These are phyloP conservation scores for Pitangus sulphuratus DNA, from an alignment of 2,797 vertebrate species.

Conservation along the genomic window DNA sequence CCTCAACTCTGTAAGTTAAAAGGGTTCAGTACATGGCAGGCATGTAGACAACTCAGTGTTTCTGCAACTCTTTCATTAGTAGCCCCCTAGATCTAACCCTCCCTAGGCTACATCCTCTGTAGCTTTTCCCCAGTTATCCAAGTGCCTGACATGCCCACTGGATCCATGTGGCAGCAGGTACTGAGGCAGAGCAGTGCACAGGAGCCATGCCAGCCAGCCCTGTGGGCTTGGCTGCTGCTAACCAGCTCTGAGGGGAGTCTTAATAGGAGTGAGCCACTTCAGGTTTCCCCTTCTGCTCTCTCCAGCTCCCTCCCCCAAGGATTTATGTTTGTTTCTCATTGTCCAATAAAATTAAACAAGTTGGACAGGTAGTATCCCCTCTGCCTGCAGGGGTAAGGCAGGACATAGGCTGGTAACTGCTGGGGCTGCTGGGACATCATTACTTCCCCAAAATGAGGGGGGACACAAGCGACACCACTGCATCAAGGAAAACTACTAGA, in stretches of 20 bases:
- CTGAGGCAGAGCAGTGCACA: background rate
- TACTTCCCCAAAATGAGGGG: background rate
- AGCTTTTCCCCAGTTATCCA: background rate
- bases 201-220: background rate
- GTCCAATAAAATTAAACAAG: background rate
- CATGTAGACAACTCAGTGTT: background rate
- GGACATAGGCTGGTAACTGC: background rate
- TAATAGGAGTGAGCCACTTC: accelerated
- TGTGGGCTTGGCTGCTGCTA: accelerated
- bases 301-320: background rate
- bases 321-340: background rate
- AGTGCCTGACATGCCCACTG: accelerated
- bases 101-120: background rate
- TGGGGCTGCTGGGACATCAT: background rate
- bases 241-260: background rate
- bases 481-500: background rate
- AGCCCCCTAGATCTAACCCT: background rate
- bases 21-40: background rate
- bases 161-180: accelerated
- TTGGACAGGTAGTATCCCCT: background rate
- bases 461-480: background rate
- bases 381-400: background rate
- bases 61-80: background rate
- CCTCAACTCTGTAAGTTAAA: background rate
- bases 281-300: background rate